These are phyloP conservation scores for Clanis bilineata DNA, from an alignment of 2,888 invertebrate species.

Conservation along the genomic window DNA sequence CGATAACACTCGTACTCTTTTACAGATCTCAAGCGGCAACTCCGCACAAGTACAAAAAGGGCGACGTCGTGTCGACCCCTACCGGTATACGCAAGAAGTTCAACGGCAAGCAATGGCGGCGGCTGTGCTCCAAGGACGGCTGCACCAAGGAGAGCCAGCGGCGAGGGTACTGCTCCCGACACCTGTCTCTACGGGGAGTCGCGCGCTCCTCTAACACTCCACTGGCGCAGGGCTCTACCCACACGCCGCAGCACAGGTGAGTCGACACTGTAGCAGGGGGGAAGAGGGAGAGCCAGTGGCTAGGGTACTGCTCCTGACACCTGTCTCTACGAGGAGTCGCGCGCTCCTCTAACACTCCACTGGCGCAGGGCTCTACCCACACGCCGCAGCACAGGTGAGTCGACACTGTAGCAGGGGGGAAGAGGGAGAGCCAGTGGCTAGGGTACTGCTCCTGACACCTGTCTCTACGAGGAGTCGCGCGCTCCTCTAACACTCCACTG, in stretches of 20 bases:
- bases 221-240: conserved; percentile 63
- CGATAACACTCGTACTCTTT: too few species aligned
- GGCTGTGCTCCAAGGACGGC: conserved; percentile 97
- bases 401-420: too few species aligned
- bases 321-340: too few species aligned
- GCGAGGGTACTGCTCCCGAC: conserved; percentile 97
- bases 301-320: too few species aligned
- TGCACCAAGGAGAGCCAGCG: conserved; percentile 97
- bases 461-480: too few species aligned
- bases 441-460: too few species aligned
- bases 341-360: too few species aligned
- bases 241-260: conserved; percentile 75
- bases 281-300: too few species aligned
- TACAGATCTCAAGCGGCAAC: conserved; percentile 93
- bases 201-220: conserved; percentile 74
- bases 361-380: too few species aligned
- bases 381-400: too few species aligned
- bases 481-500: too few species aligned
- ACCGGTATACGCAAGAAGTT: conserved; percentile 99
- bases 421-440: too few species aligned
- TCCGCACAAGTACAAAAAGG: conserved; percentile 98
- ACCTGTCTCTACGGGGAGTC: conserved; percentile 93
- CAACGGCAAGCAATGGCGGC: conserved; percentile 99
- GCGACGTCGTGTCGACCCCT: conserved; percentile 96
- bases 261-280: not conserved